Conservation (phyloP, 2,888 invertebrate genomes). For the Drosophila stalkeri region DNA sequence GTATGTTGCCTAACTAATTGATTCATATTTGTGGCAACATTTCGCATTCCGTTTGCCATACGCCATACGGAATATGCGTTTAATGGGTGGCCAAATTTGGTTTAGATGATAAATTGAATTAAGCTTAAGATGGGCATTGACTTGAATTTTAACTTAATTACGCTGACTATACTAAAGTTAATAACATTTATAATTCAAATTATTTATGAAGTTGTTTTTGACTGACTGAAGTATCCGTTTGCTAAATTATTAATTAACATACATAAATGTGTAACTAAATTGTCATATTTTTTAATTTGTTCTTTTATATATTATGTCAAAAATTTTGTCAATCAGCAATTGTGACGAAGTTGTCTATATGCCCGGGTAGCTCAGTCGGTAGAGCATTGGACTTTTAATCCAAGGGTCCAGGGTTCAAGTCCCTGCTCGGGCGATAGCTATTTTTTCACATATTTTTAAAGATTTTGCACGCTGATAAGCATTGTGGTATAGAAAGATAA, state of each 20-base stretch:
- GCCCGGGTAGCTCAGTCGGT: slow-evolving; percentile 86
- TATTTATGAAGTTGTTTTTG: not conserved
- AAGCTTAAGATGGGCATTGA: slow-evolving; percentile 48
- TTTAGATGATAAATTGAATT: slow-evolving; percentile 69
- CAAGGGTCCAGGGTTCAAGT: slow-evolving; percentile 86
- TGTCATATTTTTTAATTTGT: not conserved
- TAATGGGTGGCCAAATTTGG: slow-evolving; percentile 63
- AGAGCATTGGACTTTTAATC: slow-evolving; percentile 86
- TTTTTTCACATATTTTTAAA: not conserved
- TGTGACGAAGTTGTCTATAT: too few species aligned
- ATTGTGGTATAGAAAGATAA: accelerated
- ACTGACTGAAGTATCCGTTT: slow-evolving; percentile 14
- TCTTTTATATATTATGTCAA: not conserved
- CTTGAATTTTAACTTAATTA: slow-evolving; percentile 27
- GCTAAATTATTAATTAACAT: not conserved
- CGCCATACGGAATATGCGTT: slow-evolving; percentile 41
- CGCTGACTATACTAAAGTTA: slow-evolving; percentile 20
- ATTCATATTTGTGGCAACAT: slow-evolving; percentile 72
- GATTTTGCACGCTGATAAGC: accelerated
- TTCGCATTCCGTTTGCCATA: slow-evolving; percentile 55
- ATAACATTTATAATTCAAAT: slow-evolving; percentile 20
- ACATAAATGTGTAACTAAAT: not conserved
- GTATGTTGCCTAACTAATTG: slow-evolving; percentile 69
- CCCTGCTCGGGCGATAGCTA: slow-evolving; percentile 84
- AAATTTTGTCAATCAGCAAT: too few species aligned